Percentiles rank a stretch among this genome's conserved stretches.
Evolutionary conservation across 2,797 vertebrate genomes (phyloP).

Genomic region (Caiman crocodilus): DNA sequence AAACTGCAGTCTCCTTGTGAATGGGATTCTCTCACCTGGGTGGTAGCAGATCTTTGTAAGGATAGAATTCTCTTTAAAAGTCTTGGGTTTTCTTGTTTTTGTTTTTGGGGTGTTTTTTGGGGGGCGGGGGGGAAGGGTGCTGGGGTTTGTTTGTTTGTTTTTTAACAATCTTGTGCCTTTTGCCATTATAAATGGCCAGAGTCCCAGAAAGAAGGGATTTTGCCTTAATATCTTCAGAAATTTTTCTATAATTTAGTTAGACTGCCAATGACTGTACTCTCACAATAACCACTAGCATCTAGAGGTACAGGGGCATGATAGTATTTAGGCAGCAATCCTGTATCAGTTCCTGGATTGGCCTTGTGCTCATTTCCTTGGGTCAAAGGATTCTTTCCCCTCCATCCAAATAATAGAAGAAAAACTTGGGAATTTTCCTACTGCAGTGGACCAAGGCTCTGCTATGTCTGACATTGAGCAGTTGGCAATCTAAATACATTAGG

Average conservation of each 20-base stretch:
- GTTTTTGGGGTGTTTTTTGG: too few relatives aligned
- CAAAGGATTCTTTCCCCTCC: neutral
- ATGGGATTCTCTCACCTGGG: slow-evolving; percentile 3
- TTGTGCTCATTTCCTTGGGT: neutral
- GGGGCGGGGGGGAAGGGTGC: too few relatives aligned
- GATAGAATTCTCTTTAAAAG: neutral
- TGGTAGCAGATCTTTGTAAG: neutral
- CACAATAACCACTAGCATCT: neutral
- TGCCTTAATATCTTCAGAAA: neutral
- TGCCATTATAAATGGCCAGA: neutral
- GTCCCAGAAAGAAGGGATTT: neutral
- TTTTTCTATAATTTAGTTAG: neutral
- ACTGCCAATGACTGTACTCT: neutral
- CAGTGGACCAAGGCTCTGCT: neutral
- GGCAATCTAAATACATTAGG: neutral
- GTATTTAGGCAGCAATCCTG: neutral
- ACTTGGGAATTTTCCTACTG: neutral
- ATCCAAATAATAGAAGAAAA: neutral
- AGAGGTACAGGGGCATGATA: neutral
- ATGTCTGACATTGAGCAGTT: neutral
- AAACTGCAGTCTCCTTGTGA: neutral
- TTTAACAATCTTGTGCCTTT: slow-evolving; percentile 5
- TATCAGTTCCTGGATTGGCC: neutral
- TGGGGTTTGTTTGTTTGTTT: too few relatives aligned
- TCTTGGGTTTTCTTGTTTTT: neutral